Base-by-base conservation (phyloP, 2,888 invertebrate species). In the Nowickia ferox region DNA sequence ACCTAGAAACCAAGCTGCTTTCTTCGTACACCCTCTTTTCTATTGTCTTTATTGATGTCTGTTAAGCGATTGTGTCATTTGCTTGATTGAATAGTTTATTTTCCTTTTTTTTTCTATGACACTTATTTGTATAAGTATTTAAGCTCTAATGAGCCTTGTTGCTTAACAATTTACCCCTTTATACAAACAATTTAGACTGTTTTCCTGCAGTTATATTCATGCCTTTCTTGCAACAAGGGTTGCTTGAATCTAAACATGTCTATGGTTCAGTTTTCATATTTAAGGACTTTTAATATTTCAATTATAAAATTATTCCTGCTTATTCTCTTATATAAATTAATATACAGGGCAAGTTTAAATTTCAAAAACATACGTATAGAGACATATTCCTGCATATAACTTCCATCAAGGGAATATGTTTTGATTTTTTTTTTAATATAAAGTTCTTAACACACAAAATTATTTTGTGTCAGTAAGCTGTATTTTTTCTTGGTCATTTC, bases 81-180 rank as follows among this genome's bases (percentile, higher is more conserved):
- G 48, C 42, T 74, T 85, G 85, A 85, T 82, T 85, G 82, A 78
- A 78, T 82, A 75, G 69, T 77, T 80, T 30, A 57, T 57, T 57
- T 66, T 57, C n/a, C 44, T 51, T 13, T 61, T 17, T 17, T 38
- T 42, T 42, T 51, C 38, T 30, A 42, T 17, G 17, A n/a, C 9
- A 38, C 11, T 71, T 61, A 46, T 30, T 30, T 30, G 5, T 30
- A 30, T 30, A 30, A 13, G 44, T 57, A 57, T 72, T 71, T 76
- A 46, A 59, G 38, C 57, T 69, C 74, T 78, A 85, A 82, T 85
- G 85, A 78, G 82, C 78, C 44, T 81, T 55, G 65, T 85, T 79
- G 65, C 51, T 71, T 72, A 71, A 69, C 55, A 69, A 63, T n/a
- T 57, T 51, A 51, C 19, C 71, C 68, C 63, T 75, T 59, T 40